Percentiles rank a stretch among this genome's conserved stretches.
Conservation (phyloP, 2,113 vertebrate genomes). For the Mesembrinibis cayennensis region DNA sequence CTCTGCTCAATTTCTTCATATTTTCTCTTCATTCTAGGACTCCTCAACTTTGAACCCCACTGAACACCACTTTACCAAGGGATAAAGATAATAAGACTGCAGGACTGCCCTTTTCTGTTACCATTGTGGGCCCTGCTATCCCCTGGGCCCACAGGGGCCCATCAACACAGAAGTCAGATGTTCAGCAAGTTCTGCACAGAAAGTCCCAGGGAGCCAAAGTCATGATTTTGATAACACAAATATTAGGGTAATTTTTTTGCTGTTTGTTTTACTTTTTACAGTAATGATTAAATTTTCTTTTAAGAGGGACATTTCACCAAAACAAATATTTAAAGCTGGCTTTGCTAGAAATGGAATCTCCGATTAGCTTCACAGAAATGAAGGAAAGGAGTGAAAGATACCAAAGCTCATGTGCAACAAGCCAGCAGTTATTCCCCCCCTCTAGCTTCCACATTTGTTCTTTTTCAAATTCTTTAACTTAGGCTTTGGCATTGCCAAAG, state of each 20-base stretch:
- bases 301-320: background rate
- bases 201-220: background rate
- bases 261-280: background rate
- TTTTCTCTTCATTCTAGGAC: background rate
- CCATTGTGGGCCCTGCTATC: background rate
- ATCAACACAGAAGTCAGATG: background rate
- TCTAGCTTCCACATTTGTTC: background rate
- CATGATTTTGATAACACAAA: background rate
- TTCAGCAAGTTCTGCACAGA: background rate
- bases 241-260: background rate
- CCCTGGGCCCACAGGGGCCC: background rate
- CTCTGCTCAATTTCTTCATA: background rate
- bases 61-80: background rate
- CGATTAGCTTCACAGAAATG: background rate
- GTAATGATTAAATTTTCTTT: background rate
- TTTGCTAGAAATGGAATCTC: background rate
- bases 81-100: background rate
- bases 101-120: background rate
- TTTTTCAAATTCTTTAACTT: background rate
- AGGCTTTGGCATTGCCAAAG: background rate
- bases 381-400: background rate
- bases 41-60: background rate
- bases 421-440: accelerated
- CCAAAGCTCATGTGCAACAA: background rate
- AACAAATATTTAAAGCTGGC: background rate